A percentile compares a stretch with the other conserved stretches of the same genome.
Evolutionary conservation across 2,797 vertebrate genomes (phyloP).

Genomic region (Tolypeutes matacus): DNA sequence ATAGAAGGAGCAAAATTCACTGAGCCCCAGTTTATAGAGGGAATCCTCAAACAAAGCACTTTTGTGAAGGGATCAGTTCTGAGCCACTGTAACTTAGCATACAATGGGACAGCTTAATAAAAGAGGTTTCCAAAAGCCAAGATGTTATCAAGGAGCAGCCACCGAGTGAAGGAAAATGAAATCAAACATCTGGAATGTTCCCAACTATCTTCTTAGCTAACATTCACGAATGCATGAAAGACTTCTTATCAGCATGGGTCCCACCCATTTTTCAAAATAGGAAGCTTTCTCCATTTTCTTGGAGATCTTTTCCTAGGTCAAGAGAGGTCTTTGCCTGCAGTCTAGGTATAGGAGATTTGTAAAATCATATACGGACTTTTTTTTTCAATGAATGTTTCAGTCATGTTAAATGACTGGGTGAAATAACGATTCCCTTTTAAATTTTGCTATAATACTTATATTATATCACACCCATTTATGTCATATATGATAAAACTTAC

Average conservation of each 20-base stretch:
- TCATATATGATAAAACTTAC: no score
- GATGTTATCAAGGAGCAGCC: constrained; percentile 44
- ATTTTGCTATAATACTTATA: neutral
- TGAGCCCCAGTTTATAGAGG: neutral
- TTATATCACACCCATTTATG: neutral
- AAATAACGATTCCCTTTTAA: neutral
- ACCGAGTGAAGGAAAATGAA: neutral
- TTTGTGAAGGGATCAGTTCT: constrained; percentile 80
- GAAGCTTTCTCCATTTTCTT: neutral
- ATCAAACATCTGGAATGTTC: constrained; percentile 19
- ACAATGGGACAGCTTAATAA: constrained; percentile 78
- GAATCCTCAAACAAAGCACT: constrained; percentile 80
- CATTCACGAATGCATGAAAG: neutral
- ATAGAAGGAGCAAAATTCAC: neutral
- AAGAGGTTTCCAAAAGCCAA: constrained; percentile 22
- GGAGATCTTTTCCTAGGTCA: neutral
- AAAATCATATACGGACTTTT: neutral
- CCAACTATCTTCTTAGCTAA: neutral
- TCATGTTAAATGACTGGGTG: neutral
- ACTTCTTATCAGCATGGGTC: neutral
- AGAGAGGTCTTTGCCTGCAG: neutral
- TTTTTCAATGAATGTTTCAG: neutral
- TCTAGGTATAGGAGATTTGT: neutral
- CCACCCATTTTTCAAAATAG: neutral
- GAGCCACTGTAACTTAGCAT: constrained; percentile 81